Evolutionary conservation across 2,888 invertebrate genomes (phyloP), one percentile per base, ranked within the genome.

Genomic region (Limnephilus auricula): DNA sequence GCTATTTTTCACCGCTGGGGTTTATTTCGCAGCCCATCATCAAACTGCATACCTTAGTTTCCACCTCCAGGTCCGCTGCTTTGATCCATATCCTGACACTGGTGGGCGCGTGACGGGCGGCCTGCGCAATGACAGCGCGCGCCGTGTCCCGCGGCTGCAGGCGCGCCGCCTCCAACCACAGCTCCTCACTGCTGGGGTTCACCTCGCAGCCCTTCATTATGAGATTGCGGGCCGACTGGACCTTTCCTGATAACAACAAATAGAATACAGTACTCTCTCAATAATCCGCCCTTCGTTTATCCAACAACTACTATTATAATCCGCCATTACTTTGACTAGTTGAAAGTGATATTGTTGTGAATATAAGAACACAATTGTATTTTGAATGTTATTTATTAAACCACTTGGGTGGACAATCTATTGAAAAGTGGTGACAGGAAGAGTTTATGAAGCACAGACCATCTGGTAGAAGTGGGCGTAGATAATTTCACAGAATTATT

Each of bases 191-290:
- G 94, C 98, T 98, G 0, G 98, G 98, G 95, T 99, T 99, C 93
- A 99, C 99, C 94, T 98, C 98, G 94, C 99, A 99, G 0, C 99
- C 99, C 94, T 99, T 99, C 99, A 99, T 99, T 94, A 99, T 99
- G 4, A 99, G 96, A 95, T 99, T 99, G 90, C 99, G 96, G 0
- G 99, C 99, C 88, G 99, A 98, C 95, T 99, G 99, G 12, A 99
- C 97, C 95, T 99, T 99, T 13, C 96, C 96, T 96, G 93, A 50
- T 85, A 32, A 89, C 82, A 32, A 80, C 9, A n/a, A 65, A 25
- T 65, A 25, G 65, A 25, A n/a, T 65, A 65, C 6, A n/a, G 6
- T 65, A n/a, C 25, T 45, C 45, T 45, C 12, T 40, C 40, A 40
- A 40, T 40, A 40, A 40, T 40, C 40, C 2, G 12, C 12, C 1